Conservation (phyloP, 2,888 invertebrate genomes). For the Chrysolina haemoptera region DNA sequence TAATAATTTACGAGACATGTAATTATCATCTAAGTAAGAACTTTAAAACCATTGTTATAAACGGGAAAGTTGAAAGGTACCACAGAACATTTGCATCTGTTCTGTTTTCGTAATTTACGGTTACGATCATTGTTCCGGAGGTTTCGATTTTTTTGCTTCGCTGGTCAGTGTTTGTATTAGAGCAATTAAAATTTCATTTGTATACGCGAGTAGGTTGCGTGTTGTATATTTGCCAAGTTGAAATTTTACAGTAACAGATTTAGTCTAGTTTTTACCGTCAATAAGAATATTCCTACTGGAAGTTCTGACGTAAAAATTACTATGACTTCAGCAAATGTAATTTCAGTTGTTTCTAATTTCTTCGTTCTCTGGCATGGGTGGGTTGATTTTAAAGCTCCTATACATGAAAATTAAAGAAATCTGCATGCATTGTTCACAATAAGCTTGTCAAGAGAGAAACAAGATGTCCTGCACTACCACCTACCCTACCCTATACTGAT, state of each 20-base stretch:
- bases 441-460: no score
- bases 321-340: no score
- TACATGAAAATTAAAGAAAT: no score
- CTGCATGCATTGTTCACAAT: no score
- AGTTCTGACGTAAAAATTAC: no score
- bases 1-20: constrained; percentile 36
- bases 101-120: constrained; percentile 24
- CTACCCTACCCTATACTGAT: no score
- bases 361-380: no score
- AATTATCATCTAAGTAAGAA: constrained; percentile 34
- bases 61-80: constrained; percentile 28
- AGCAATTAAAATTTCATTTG: constrained; percentile 1
- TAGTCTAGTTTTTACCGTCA: background rate
- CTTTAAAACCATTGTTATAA: constrained; percentile 35
- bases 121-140: background rate
- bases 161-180: constrained; percentile 10
- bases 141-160: constrained; percentile 10
- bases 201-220: background rate
- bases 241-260: background rate
- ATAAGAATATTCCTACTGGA: no score
- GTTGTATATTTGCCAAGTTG: background rate
- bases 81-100: constrained; percentile 22
- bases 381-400: no score
- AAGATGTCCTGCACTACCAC: no score
- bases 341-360: no score